phyloP scores from a whole-genome alignment of 2,888 invertebrate genomes.

The Apamea anceps region DNA sequence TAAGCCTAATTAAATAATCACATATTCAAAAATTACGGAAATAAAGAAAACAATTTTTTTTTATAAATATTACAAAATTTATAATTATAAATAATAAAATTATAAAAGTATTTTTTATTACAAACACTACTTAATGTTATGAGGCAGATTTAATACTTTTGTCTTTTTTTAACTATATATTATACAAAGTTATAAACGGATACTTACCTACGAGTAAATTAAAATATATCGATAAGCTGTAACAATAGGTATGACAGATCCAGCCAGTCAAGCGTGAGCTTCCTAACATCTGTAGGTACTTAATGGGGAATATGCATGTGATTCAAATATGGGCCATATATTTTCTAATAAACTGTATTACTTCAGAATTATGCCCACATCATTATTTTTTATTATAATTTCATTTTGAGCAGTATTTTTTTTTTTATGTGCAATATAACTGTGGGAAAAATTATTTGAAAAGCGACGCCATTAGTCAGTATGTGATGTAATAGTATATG shows the following conservation, averaged over 20 bases:
- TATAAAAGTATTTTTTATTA: conserved; percentile 15
- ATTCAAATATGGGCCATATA: not conserved
- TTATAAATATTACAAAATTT: conserved; percentile 35
- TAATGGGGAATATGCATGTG: not conserved
- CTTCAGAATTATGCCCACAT: not conserved
- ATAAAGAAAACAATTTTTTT: conserved; percentile 20
- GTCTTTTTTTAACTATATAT: conserved; percentile 8
- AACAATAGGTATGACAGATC: not conserved
- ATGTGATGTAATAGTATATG: not conserved
- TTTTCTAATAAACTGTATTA: not conserved
- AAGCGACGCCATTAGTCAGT: not conserved
- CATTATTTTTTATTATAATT: no score
- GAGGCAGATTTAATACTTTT: conserved; percentile 55
- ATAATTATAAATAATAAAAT: conserved; percentile 28
- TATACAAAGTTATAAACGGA: conserved; percentile 16
- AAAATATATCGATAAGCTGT: not conserved
- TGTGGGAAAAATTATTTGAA: not conserved
- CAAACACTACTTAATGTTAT: conserved; percentile 34
- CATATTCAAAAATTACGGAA: not conserved
- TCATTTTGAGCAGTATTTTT: not conserved
- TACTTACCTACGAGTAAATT: conserved; percentile 9
- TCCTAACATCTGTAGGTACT: not conserved
- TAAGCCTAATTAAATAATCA: not conserved
- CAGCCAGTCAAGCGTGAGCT: not conserved
- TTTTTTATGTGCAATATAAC: not conserved